A percentile compares a stretch with the other conserved stretches of the same genome.
Conservation (phyloP, 2,797 vertebrate genomes). For the Nothura maculosa region DNA sequence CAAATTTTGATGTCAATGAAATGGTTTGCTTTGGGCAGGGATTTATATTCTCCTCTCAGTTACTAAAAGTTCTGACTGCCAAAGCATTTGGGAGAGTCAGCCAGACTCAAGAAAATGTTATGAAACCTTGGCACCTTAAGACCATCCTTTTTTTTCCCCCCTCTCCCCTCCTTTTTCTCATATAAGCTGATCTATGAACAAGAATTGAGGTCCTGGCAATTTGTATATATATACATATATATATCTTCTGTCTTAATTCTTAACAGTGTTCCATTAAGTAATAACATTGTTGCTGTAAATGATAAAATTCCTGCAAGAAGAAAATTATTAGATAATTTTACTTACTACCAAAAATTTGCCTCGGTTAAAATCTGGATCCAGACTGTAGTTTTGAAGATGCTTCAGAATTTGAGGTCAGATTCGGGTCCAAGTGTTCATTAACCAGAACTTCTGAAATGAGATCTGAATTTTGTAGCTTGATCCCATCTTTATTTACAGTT, state of each 20-base stretch:
- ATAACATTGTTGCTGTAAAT: not conserved
- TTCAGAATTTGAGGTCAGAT: not conserved
- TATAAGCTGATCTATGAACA: slow-evolving; percentile 35
- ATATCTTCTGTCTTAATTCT: not conserved
- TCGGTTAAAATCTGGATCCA: not conserved
- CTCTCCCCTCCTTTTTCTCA: not conserved
- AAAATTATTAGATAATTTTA: slow-evolving; percentile 27
- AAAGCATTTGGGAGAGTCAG: slow-evolving; percentile 23
- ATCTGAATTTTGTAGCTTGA: not conserved
- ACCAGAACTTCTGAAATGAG: not conserved
- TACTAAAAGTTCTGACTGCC: slow-evolving; percentile 38
- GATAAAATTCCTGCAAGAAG: not conserved
- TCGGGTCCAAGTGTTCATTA: slow-evolving; percentile 1
- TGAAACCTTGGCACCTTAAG: slow-evolving; percentile 41
- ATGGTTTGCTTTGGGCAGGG: not conserved
- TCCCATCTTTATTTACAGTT: not conserved
- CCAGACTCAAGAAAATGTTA: slow-evolving; percentile 5
- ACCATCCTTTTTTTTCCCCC: rapidly evolving
- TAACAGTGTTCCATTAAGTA: slow-evolving; percentile 25
- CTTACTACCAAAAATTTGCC: slow-evolving; percentile 13
- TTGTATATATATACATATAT: slow-evolving; percentile 41
- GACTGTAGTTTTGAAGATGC: not conserved
- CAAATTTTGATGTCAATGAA: not conserved
- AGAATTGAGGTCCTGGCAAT: slow-evolving; percentile 36
- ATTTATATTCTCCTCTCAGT: not conserved